Conservation (phyloP, 2,888 invertebrate species). For the Apodemia zela region DNA sequence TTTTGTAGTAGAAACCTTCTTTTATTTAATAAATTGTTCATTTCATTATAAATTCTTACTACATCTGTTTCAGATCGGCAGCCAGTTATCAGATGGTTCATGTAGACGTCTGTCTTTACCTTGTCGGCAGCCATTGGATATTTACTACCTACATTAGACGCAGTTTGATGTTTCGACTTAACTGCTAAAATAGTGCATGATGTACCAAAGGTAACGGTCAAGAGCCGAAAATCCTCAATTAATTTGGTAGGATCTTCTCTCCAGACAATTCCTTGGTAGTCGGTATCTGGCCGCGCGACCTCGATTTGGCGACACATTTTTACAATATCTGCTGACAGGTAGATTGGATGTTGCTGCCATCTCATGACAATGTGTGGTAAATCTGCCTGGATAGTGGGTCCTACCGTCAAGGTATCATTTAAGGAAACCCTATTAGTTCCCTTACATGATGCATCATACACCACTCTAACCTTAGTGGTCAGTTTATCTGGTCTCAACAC, state of each 20-base stretch:
- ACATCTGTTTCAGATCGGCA: no score
- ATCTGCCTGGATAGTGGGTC: slow-evolving; percentile 35
- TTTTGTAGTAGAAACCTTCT: no score
- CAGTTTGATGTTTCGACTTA: slow-evolving; percentile 28
- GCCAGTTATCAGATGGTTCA: slow-evolving; percentile 26
- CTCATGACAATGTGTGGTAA: slow-evolving; percentile 34
- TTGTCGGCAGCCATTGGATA: slow-evolving; percentile 25
- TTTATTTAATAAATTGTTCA: no score
- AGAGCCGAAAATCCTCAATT: slow-evolving; percentile 10
- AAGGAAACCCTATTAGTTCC: slow-evolving; percentile 29
- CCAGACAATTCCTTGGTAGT: slow-evolving; percentile 29
- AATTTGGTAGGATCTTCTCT: slow-evolving; percentile 14
- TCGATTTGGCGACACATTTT: slow-evolving; percentile 38
- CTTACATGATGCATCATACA: slow-evolving; percentile 30
- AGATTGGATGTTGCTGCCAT: slow-evolving; percentile 30
- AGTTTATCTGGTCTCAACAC: neutral
- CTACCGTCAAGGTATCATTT: slow-evolving; percentile 34
- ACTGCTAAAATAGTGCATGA: slow-evolving; percentile 30
- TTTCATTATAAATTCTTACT: no score
- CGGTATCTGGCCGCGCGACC: slow-evolving; percentile 17
- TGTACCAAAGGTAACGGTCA: slow-evolving; percentile 31
- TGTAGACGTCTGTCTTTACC: slow-evolving; percentile 25
- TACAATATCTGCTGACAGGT: slow-evolving; percentile 30
- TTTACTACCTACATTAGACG: slow-evolving; percentile 24
- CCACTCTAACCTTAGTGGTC: neutral